Base-by-base conservation (phyloP, 2,797 vertebrate species). In the Pagetopsis macropterus region DNA sequence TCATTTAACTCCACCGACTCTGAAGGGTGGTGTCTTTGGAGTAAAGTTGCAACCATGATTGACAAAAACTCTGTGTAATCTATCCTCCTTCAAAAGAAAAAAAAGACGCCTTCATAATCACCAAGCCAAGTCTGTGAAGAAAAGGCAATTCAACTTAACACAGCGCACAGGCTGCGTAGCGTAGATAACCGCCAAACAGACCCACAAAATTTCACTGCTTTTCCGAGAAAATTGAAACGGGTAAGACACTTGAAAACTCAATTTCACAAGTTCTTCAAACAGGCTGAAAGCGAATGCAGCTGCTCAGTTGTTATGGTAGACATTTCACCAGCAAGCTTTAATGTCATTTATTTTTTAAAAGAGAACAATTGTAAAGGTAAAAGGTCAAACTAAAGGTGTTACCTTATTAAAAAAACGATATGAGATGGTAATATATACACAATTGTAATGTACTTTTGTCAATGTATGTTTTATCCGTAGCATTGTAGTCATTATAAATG, bases 171-270 rank as follows among this genome's bases (percentile, higher is more conserved):
- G 75, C 86, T 88, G 89, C n/a, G n/a, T 11, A 27, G 48, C 14
- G 6, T 17, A 86, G 84, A 90, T 90, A 88, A 84, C 84, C 46
- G n/a, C 85, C 43, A 63, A 67, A 84, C 72, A 86, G 69, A 73
- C 17, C 71, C 81, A 62, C 67, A 14, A 68, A 74, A 81, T 77
- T 71, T 65, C 74, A 60, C 69, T 71, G 73, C 50, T 67, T 77
- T 85, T 82, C 75, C 61, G 43, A 3, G 14, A 55, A 82, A 85
- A 89, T 54, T 79, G 43, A 85, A 89, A 82, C 10, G 19, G 75
- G 49, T 37, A 64, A 76, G 67, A 70, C 78, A 78, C 71, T 16
- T 11, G 69, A 59, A 86, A 90, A 87, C 63, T 76, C 65, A 73
- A 73, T 86, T 88, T 85, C 77, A 75, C 63, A 78, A 76, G 65